These are phyloP conservation scores for Sinopyrophorus schimmeli DNA, from an alignment of 2,888 invertebrate species.

Conservation along the genomic window DNA sequence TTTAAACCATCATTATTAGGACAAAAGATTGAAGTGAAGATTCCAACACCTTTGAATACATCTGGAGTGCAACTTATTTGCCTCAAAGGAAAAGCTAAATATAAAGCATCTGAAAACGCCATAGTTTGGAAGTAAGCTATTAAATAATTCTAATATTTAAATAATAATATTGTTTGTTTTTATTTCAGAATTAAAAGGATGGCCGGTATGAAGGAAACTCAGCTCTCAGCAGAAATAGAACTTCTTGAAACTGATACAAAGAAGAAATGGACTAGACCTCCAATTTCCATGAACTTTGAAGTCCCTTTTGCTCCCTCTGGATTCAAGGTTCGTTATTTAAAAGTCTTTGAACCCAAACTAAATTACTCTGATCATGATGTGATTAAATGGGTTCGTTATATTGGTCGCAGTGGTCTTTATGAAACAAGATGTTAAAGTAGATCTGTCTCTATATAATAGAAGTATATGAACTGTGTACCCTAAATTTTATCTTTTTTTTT, in stretches of 20 bases:
- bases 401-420: conserved; percentile 97
- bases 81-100: conserved; percentile 98
- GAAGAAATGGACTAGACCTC: conserved; percentile 99
- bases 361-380: conserved; percentile 99
- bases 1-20: conserved; percentile 97
- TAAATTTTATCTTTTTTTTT: conserved; percentile 1
- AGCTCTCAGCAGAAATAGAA: conserved; percentile 98
- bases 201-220: conserved; percentile 99
- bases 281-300: conserved; percentile 99
- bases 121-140: conserved; percentile 72
- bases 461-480: not conserved
- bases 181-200: conserved; percentile 83
- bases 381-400: conserved; percentile 99
- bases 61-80: conserved; percentile 99
- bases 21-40: conserved; percentile 99
- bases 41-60: conserved; percentile 98
- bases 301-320: conserved; percentile 99
- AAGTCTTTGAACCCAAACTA: conserved; percentile 98
- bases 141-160: not conserved
- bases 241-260: conserved; percentile 97
- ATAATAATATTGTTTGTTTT: too few species aligned
- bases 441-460: conserved; percentile 9
- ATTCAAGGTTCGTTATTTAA: conserved; percentile 98
- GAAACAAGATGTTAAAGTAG: conserved; percentile 91
- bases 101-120: conserved; percentile 99